Evolutionary conservation across 1,140 invertebrate genomes (phyloP), one percentile per base, ranked within the genome.

Genomic region (Rhynchophorus ferrugineus): DNA sequence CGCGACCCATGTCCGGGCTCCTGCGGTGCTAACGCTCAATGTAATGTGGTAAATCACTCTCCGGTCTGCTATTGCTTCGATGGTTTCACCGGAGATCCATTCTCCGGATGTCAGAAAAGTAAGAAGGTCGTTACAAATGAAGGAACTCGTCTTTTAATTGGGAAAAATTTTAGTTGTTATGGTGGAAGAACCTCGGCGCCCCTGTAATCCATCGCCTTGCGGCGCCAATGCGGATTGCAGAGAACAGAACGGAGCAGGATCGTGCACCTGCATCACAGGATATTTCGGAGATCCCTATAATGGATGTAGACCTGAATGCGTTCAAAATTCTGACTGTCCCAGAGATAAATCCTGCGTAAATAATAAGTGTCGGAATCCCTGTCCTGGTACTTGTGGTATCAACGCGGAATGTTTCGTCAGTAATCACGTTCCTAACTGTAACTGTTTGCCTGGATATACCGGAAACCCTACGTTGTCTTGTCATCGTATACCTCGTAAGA

Each of bases 151-250:
- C 18, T 54, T 56, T 49, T 47, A 50, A 47, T 56, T 7, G 22
- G 1, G 14, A n/a, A n/a, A n/a, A 29, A 51, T 63, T 65, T 61
- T 57, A 65, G 63, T 59, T 51, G 64, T 59, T 69, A 68, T 66
- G 66, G 67, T 51, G 33, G 73, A 67, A 60, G 73, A 71, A 56
- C 65, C 68, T 21, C 60, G 62, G 48, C 73, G 75, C 50, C 76
- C 76, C 13, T 79, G 77, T 59, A 75, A 75, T 57, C 81, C 79
- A 68, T 68, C 76, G 37, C 88, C 87, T 9, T 91, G 87, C 69
- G 87, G 87, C n/a, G 74, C 81, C 3, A 91, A 90, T 70, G 85
- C 87, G 16, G 58, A 83, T 41, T 92, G 88, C 69, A 83, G 84
- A 69, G 85, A 88, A 72, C 73, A 79, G 44, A 77, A 81, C 62